phyloP scores from a whole-genome alignment of 1,140 invertebrate species.

The Parasteatoda tepidariorum region DNA sequence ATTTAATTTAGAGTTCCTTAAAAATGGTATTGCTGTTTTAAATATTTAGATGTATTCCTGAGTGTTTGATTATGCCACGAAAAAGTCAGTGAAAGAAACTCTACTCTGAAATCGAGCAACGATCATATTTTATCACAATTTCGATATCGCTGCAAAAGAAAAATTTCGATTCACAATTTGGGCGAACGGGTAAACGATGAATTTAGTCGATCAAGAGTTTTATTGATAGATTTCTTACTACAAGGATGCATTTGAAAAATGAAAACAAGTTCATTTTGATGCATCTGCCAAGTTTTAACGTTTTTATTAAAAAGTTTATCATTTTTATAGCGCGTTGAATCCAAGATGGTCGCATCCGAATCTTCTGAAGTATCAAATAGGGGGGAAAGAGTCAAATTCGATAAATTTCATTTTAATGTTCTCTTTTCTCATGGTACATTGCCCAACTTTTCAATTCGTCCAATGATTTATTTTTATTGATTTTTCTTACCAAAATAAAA shows the following conservation, averaged over 20 bases:
- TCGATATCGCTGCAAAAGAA: constrained; percentile 7
- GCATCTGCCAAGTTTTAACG: constrained; percentile 21
- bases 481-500: constrained; percentile 46
- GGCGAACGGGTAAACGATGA: neutral
- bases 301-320: constrained; percentile 61
- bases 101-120: neutral
- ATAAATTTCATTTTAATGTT: constrained; percentile 61
- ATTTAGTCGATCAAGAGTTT: constrained; percentile 1
- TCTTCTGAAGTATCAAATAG: constrained; percentile 38
- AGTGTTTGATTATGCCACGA: too few relatives aligned
- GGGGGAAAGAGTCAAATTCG: constrained; percentile 47
- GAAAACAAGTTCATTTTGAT: constrained; percentile 50
- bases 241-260: constrained; percentile 9
- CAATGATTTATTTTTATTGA: constrained; percentile 60
- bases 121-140: constrained; percentile 16
- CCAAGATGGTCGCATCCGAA: constrained; percentile 30
- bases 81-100: too few relatives aligned
- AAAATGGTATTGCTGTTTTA: too few relatives aligned
- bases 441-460: constrained; percentile 51
- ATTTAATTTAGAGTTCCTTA: too few relatives aligned
- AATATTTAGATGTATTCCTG: too few relatives aligned
- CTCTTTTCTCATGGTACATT: constrained; percentile 58
- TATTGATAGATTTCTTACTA: constrained; percentile 29
- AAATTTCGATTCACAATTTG: constrained; percentile 3
- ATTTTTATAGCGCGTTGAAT: constrained; percentile 50